A percentile compares a stretch with the other conserved stretches of the same genome.
Conservation (phyloP, 2,888 invertebrate species). For the Drosophila gaucha region DNA sequence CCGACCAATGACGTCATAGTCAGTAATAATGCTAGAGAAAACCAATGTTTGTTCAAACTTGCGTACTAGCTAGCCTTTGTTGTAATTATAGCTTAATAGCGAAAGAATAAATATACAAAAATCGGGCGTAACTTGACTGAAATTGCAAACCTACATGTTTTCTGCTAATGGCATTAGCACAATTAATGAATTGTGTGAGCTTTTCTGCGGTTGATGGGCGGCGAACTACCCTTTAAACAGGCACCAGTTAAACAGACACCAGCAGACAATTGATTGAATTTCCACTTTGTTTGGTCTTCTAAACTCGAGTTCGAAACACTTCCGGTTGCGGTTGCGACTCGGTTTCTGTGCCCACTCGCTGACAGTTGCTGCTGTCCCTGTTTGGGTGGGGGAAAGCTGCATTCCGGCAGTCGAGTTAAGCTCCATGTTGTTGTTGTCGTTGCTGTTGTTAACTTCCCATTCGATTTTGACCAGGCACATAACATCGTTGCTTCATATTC, state of each 20-base stretch:
- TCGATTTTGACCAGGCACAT: conserved; percentile 1
- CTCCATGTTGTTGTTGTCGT: neutral
- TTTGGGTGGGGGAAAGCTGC: conserved; percentile 33
- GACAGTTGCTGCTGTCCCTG: neutral
- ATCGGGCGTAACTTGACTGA: conserved; percentile 13
- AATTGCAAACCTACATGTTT: conserved; percentile 19
- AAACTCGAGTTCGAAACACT: conserved; percentile 14
- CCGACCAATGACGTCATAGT: conserved; percentile 42
- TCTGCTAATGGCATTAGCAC: conserved; percentile 46
- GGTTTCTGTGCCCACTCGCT: conserved; percentile 17
- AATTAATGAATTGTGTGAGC: conserved; percentile 17
- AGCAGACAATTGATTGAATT: conserved; percentile 14
- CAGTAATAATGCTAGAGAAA: conserved; percentile 1
- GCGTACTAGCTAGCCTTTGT: neutral
- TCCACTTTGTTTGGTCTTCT: conserved; percentile 9
- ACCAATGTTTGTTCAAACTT: conserved; percentile 6
- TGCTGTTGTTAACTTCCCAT: conserved; percentile 9
- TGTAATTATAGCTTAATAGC: conserved; percentile 19
- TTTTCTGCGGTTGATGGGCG: neutral
- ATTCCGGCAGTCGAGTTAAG: conserved; percentile 1
- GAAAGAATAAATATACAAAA: conserved; percentile 2
- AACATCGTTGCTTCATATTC: neutral
- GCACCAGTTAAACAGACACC: neutral
- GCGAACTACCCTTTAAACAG: conserved; percentile 11
- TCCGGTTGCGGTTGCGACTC: conserved; percentile 33